A percentile compares a stretch with the other conserved stretches of the same genome.
Conservation (phyloP, 2,888 invertebrate genomes). For the Deladenus siricidicola region DNA sequence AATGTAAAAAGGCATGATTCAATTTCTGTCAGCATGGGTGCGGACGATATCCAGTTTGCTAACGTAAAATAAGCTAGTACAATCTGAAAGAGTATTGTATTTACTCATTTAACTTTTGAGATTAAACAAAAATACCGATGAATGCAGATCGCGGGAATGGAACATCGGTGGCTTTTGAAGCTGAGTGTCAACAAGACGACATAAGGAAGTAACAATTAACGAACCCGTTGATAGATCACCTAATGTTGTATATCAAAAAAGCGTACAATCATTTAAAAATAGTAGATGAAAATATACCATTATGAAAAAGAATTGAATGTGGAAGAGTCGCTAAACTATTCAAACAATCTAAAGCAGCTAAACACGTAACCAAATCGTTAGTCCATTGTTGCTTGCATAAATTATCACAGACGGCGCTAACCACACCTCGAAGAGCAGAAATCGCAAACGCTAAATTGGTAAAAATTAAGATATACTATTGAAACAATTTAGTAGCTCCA, state of each 20-base stretch:
- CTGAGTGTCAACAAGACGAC: conserved; percentile 91
- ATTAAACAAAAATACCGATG: conserved; percentile 60
- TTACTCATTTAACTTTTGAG: neutral
- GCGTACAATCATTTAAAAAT: conserved; percentile 6
- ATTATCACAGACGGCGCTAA: conserved; percentile 50
- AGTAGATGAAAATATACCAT: conserved; percentile 21
- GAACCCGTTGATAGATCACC: conserved; percentile 49
- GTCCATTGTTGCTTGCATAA: conserved; percentile 41
- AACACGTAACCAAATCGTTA: conserved; percentile 29
- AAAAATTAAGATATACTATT: neutral
- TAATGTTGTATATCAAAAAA: conserved; percentile 13
- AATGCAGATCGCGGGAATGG: conserved; percentile 86
- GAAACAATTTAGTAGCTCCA: neutral
- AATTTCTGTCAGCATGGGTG: conserved; percentile 79
- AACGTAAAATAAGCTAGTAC: conserved; percentile 63
- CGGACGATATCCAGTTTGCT: conserved; percentile 77
- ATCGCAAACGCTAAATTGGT: conserved; percentile 13
- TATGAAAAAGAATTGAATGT: conserved; percentile 40
- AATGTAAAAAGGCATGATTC: conserved; percentile 84
- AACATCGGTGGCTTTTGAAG: conserved; percentile 85
- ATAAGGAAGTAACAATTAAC: conserved; percentile 78
- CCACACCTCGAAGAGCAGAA: conserved; percentile 44
- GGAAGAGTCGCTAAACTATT: conserved; percentile 44
- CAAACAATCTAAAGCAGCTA: conserved; percentile 47
- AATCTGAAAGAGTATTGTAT: conserved; percentile 48